Evolutionary conservation across 2,888 invertebrate genomes (phyloP).

Genomic region (Heterodera filipjevi): DNA sequence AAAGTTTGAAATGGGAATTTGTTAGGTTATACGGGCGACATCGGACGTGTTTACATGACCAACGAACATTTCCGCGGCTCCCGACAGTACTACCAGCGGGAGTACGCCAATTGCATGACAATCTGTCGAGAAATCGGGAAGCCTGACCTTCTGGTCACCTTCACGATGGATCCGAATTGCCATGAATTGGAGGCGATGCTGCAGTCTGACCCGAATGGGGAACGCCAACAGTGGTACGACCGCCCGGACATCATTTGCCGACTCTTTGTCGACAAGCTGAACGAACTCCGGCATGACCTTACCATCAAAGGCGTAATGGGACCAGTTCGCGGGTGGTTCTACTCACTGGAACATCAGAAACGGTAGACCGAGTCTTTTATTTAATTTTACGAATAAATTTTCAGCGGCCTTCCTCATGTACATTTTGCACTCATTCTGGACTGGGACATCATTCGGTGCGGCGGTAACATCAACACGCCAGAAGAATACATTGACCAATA

Average conservation of each 20-base stretch:
- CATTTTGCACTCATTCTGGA: constrained; percentile 7
- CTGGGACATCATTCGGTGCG: background rate
- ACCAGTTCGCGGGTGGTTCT: background rate
- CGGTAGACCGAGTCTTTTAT: background rate
- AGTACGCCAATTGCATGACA: constrained; percentile 3
- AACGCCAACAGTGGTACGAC: background rate
- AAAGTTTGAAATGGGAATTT: background rate
- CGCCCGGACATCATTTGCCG: background rate
- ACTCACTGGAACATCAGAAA: constrained; percentile 7
- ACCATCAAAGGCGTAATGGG: background rate
- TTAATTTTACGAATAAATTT: background rate
- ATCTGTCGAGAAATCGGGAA: background rate
- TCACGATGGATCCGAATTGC: background rate
- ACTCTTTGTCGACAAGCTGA: constrained; percentile 6
- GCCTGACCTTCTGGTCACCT: constrained; percentile 4
- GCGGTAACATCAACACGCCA: background rate
- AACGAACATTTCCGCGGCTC: constrained; percentile 20
- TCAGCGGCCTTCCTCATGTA: constrained; percentile 4
- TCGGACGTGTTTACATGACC: constrained; percentile 5
- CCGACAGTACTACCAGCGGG: constrained; percentile 10
- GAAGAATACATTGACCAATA: constrained; percentile 3
- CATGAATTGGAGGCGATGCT: background rate
- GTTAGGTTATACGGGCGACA: background rate
- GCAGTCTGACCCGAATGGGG: background rate
- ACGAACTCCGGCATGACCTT: background rate